Conservation (phyloP, 2,797 vertebrate species). For the Hipposideros larvatus region DNA sequence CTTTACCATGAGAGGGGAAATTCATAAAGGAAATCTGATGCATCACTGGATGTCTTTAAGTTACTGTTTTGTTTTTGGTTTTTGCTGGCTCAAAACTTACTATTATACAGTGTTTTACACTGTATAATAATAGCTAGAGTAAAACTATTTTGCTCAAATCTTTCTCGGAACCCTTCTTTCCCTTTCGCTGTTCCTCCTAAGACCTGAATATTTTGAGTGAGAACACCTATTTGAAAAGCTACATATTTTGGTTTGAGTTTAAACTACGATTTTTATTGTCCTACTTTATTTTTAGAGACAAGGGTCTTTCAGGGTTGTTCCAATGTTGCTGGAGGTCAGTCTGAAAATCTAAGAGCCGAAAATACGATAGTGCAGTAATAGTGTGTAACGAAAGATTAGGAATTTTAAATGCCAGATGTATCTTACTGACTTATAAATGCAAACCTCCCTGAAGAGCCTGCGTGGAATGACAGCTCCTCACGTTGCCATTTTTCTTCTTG, state of each 20-base stretch:
- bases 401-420: slow-evolving; percentile 6
- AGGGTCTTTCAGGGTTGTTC: neutral
- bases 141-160: neutral
- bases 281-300: slow-evolving; percentile 53
- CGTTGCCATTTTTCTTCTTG: slow-evolving; percentile 23
- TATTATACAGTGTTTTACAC: neutral
- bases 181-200: neutral
- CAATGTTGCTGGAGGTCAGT: slow-evolving; percentile 14
- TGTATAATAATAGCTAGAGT: neutral
- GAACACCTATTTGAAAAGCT: slow-evolving; percentile 49
- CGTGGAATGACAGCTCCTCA: neutral
- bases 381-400: neutral
- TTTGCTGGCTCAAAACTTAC: neutral
- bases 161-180: neutral
- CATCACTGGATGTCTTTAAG: neutral
- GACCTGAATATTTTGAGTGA: slow-evolving; percentile 15
- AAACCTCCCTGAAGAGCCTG: neutral
- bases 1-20: neutral
- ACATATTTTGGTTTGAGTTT: slow-evolving; percentile 14
- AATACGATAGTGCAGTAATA: neutral
- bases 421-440: slow-evolving; percentile 2
- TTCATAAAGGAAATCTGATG: slow-evolving; percentile 8
- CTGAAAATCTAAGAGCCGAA: neutral
- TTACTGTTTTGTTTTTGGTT: neutral
- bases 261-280: slow-evolving; percentile 41